phyloP scores from a whole-genome alignment of 2,113 vertebrate genomes.

The Lonchura striata region DNA sequence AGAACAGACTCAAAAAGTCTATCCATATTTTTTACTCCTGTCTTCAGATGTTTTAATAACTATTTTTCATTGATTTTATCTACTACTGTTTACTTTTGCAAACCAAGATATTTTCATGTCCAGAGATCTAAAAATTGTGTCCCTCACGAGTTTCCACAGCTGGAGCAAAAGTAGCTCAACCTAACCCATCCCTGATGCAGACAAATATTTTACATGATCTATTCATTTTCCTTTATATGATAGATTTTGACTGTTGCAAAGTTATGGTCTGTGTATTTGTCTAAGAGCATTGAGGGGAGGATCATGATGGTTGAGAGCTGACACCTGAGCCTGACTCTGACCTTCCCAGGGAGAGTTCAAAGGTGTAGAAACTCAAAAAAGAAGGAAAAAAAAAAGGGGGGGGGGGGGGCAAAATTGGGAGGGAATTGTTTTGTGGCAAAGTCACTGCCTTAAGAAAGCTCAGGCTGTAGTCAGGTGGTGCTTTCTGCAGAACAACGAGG shows the following conservation, averaged over 20 bases:
- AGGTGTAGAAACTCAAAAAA: rapidly evolving
- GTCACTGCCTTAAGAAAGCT: background rate
- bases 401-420: background rate
- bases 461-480: rapidly evolving
- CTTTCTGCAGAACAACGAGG: background rate
- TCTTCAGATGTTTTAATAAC: background rate
- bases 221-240: background rate
- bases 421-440: background rate
- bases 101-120: background rate
- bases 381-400: rapidly evolving
- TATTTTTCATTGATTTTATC: background rate
- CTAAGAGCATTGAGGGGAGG: rapidly evolving
- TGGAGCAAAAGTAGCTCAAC: background rate
- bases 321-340: background rate
- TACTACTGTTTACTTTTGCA: background rate
- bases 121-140: rapidly evolving
- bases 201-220: background rate
- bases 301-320: background rate
- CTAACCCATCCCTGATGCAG: background rate
- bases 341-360: background rate
- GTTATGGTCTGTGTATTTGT: background rate
- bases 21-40: background rate
- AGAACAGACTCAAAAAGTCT: background rate
- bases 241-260: background rate
- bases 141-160: rapidly evolving